These are phyloP conservation scores for Triplophysa tibetana DNA, from an alignment of 2,113 vertebrate species.

Conservation along the genomic window DNA sequence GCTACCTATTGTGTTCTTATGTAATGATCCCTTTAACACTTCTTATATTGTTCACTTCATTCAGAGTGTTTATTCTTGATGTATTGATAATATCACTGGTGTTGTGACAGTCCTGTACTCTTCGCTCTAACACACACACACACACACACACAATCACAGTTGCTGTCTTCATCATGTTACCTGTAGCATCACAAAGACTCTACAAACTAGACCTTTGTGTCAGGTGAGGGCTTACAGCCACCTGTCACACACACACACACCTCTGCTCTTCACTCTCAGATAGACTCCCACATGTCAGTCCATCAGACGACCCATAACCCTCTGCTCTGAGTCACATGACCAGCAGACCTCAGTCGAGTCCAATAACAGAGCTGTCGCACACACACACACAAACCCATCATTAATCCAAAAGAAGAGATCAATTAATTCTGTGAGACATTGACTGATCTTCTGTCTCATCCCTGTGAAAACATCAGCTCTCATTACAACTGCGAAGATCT, in stretches of 20 bases:
- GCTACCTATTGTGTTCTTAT: no score
- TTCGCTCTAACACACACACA: no score
- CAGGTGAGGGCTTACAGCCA: slow-evolving; percentile 32
- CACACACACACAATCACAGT: neutral
- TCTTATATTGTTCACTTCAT: no score
- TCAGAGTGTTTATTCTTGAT: no score
- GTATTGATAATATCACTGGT: no score
- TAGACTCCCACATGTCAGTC: slow-evolving; percentile 29
- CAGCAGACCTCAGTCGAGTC: neutral
- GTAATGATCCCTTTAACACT: no score
- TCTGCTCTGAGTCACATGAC: slow-evolving; percentile 13
- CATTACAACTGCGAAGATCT: no score
- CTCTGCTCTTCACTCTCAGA: slow-evolving; percentile 34
- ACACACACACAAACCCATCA: neutral
- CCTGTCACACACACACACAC: slow-evolving; percentile 38
- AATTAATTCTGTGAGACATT: no score
- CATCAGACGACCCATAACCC: slow-evolving; percentile 38
- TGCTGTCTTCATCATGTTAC: neutral
- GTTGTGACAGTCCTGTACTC: no score
- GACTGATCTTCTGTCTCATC: no score
- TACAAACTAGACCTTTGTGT: slow-evolving; percentile 43
- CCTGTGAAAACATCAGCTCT: no score
- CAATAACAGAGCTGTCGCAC: slow-evolving; percentile 25
- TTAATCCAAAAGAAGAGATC: no score
- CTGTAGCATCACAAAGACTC: neutral